phyloP scores from a whole-genome alignment of 2,797 vertebrate species.

The Cichlasoma orientale region DNA sequence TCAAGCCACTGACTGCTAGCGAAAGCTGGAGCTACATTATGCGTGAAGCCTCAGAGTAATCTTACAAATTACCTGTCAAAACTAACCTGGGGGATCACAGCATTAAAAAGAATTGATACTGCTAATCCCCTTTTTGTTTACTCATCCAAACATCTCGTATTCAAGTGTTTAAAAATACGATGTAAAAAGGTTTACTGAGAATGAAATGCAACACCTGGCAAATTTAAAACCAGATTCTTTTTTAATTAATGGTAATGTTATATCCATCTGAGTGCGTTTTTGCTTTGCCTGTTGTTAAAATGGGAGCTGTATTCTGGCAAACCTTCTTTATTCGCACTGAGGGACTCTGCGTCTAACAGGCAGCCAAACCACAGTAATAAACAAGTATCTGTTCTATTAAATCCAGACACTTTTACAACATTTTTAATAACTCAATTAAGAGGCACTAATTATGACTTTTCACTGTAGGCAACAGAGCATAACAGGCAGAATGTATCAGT shows the following conservation, averaged over 20 bases:
- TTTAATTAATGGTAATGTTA: not conserved
- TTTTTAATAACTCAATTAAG: conserved; percentile 62
- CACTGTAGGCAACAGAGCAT: conserved; percentile 28
- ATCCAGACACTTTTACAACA: conserved; percentile 50
- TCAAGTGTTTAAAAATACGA: not conserved
- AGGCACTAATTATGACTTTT: conserved; percentile 52
- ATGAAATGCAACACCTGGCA: not conserved
- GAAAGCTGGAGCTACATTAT: not conserved
- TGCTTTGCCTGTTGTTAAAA: conserved; percentile 2
- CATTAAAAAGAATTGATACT: not conserved
- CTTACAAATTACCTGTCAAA: not conserved
- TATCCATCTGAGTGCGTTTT: not conserved
- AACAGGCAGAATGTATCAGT: conserved; percentile 32
- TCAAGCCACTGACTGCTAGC: not conserved
- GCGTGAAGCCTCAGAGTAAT: not conserved
- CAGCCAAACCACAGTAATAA: conserved; percentile 26
- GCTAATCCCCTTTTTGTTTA: conserved; percentile 1
- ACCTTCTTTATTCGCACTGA: conserved; percentile 5
- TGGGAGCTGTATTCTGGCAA: not conserved
- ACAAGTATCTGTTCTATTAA: conserved; percentile 54
- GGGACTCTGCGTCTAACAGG: conserved; percentile 10
- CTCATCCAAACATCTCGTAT: conserved; percentile 3
- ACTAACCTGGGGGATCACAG: not conserved
- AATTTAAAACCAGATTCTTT: not conserved
- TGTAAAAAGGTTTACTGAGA: not conserved